These are phyloP conservation scores for Penaeus vannamei DNA, from an alignment of 1,140 invertebrate genomes.

Conservation along the genomic window DNA sequence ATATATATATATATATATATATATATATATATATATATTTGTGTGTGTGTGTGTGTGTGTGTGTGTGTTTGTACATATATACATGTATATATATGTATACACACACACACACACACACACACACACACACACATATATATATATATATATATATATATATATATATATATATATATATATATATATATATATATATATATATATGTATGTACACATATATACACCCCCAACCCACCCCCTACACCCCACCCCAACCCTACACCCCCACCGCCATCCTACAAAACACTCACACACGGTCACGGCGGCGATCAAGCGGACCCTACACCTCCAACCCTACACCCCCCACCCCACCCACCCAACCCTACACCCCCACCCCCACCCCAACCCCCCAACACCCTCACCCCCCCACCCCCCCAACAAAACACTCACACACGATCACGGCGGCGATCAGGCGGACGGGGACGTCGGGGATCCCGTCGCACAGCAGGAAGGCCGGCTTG, in stretches of 20 bases:
- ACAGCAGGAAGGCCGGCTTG: conserved; percentile 85
- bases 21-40: too few species aligned
- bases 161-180: conserved; percentile 44
- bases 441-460: conserved; percentile 81
- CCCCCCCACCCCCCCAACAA: neutral
- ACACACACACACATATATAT: conserved; percentile 47
- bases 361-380: too few species aligned
- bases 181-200: conserved; percentile 43
- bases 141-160: conserved; percentile 51
- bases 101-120: conserved; percentile 33
- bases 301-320: conserved; percentile 79
- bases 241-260: too few species aligned
- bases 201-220: neutral
- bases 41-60: too few species aligned
- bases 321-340: too few species aligned
- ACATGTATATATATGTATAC: neutral
- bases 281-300: conserved; percentile 82
- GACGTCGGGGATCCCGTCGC: conserved; percentile 78
- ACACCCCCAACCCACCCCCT: too few species aligned
- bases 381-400: too few species aligned
- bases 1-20: too few species aligned
- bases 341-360: too few species aligned
- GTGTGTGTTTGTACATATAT: neutral
- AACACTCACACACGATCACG: conserved; percentile 82
- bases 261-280: neutral